A percentile compares a stretch with the other conserved stretches of the same genome.
These are phyloP conservation scores for western clawed frog (Xenopus tropicalis) DNA, from an alignment of 2,113 vertebrate genomes.

Conservation along the genomic window DNA sequence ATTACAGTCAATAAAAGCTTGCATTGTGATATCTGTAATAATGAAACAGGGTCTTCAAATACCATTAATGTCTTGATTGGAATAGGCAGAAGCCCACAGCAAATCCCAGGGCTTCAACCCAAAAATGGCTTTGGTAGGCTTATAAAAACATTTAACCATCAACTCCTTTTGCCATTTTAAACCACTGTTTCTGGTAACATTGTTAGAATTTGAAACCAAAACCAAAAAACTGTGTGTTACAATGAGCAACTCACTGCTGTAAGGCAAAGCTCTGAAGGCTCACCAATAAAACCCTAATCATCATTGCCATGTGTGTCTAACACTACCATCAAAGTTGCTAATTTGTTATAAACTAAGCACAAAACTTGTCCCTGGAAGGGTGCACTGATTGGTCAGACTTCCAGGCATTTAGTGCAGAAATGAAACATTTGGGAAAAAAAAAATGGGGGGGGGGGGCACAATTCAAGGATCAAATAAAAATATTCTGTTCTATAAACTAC, in stretches of 20 bases:
- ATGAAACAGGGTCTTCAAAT: conserved; percentile 34
- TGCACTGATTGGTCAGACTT: conserved; percentile 61
- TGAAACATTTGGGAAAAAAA: no score
- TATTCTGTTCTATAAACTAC: conserved; percentile 59
- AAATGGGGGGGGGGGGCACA: conserved; percentile 71
- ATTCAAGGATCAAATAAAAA: conserved; percentile 65
- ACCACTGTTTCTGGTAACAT: neutral
- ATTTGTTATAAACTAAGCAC: conserved; percentile 43
- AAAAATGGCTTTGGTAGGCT: neutral
- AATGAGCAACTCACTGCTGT: neutral
- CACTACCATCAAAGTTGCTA: conserved; percentile 37
- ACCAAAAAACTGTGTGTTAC: neutral
- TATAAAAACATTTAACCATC: no score
- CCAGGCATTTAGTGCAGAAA: conserved; percentile 72
- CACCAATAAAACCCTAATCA: neutral
- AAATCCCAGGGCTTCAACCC: neutral
- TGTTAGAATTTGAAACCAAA: neutral
- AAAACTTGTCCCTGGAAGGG: conserved; percentile 60
- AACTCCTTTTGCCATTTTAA: neutral
- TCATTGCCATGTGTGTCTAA: neutral
- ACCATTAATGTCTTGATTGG: no score
- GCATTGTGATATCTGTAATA: conserved; percentile 66
- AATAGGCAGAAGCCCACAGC: no score
- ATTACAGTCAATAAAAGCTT: conserved; percentile 68
- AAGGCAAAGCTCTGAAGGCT: neutral